Percentiles rank a stretch among this genome's conserved stretches.
These are phyloP conservation scores for Poecile atricapillus DNA, from an alignment of 2,113 vertebrate genomes.

Conservation along the genomic window DNA sequence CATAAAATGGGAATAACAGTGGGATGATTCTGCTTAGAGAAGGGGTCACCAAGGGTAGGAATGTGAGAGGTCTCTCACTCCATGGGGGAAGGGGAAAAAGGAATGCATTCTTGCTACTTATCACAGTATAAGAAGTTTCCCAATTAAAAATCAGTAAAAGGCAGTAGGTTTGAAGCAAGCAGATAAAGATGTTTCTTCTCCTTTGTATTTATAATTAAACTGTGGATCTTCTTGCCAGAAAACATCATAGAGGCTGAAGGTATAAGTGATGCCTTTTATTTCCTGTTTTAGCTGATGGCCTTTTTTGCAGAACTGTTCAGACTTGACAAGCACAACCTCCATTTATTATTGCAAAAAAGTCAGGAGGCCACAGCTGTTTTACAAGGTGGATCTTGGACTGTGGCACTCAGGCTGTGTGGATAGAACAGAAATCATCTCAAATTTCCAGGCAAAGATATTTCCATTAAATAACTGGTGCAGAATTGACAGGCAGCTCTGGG, in stretches of 20 bases:
- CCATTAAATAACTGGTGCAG: not conserved
- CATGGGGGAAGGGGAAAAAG: not conserved
- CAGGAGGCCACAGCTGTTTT: not conserved
- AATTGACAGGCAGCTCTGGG: not conserved
- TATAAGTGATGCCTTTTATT: slow-evolving; percentile 10
- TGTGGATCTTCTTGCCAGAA: slow-evolving; percentile 36
- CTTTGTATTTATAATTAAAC: slow-evolving; percentile 46
- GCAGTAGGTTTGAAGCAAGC: not conserved
- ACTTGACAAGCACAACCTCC: not conserved
- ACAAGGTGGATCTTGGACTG: not conserved
- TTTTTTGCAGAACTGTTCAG: not conserved
- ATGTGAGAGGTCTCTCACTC: slow-evolving; percentile 20
- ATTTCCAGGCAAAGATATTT: not conserved
- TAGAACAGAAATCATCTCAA: not conserved
- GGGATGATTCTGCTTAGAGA: slow-evolving; percentile 27
- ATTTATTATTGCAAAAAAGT: not conserved
- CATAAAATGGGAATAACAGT: slow-evolving; percentile 48
- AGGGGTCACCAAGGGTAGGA: not conserved
- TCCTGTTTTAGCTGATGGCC: not conserved
- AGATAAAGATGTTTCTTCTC: slow-evolving; percentile 18
- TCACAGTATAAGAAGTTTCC: not conserved
- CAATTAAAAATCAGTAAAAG: slow-evolving; percentile 19
- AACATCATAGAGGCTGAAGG: not conserved
- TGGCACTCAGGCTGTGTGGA: not conserved
- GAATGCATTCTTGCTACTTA: not conserved